phyloP scores from a whole-genome alignment of 1,140 invertebrate genomes.

The Lerema accius region DNA sequence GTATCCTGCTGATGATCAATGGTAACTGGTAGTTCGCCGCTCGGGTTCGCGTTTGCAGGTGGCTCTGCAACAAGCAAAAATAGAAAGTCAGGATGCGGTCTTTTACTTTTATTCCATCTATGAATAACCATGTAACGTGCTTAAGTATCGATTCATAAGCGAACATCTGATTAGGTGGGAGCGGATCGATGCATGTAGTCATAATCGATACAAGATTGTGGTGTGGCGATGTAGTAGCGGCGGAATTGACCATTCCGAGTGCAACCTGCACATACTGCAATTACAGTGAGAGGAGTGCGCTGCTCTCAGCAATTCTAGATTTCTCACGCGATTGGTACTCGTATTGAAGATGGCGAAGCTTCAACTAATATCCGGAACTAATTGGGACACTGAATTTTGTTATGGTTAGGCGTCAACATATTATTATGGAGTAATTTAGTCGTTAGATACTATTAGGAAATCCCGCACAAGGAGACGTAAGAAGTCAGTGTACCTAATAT shows the following conservation, averaged over 20 bases:
- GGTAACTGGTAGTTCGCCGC: conserved; percentile 86
- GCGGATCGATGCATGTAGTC: conserved; percentile 45
- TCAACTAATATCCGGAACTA: conserved; percentile 44
- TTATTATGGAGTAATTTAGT: conserved; percentile 46
- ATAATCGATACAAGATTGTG: conserved; percentile 70
- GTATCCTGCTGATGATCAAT: conserved; percentile 89
- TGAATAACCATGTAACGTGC: conserved; percentile 14
- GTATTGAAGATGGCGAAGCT: conserved; percentile 33
- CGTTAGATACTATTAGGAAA: conserved; percentile 24
- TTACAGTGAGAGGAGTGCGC: conserved; percentile 60
- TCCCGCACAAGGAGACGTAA: conserved; percentile 54
- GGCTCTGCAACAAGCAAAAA: conserved; percentile 65
- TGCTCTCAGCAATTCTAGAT: conserved; percentile 59
- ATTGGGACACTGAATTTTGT: conserved; percentile 37
- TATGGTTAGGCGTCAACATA: conserved; percentile 39
- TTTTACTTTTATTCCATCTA: conserved; percentile 8
- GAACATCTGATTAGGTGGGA: conserved; percentile 47
- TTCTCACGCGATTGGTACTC: conserved; percentile 64
- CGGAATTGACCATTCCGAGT: conserved; percentile 50
- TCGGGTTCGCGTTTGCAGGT: conserved; percentile 60
- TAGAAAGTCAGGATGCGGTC: conserved; percentile 32
- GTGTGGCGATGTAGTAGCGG: conserved; percentile 27
- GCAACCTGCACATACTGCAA: conserved; percentile 59
- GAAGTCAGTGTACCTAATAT: conserved; percentile 4
- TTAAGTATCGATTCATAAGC: conserved; percentile 18